Conservation (phyloP, 2,113 vertebrate genomes). For the Neolamprologus falcicula region DNA sequence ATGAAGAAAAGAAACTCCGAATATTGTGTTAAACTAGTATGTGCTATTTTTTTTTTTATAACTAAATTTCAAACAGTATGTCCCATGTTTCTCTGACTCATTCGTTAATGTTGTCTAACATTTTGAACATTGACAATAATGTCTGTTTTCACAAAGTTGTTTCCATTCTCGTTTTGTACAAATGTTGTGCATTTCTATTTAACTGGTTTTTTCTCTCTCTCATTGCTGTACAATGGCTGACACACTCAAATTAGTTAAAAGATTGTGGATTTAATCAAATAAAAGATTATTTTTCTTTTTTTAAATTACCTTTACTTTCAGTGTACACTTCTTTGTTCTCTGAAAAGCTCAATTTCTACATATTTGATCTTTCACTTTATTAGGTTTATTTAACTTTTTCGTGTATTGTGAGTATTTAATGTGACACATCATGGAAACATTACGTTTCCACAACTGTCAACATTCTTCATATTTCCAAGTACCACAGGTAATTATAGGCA, state of each 20-base stretch:
- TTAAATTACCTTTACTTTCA: not conserved
- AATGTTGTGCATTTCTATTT: not conserved
- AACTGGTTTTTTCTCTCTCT: fast-evolving
- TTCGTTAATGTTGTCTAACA: not conserved
- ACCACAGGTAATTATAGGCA: not conserved
- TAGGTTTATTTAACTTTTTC: not conserved
- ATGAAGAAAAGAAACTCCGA: fast-evolving
- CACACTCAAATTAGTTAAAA: not conserved
- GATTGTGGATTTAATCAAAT: not conserved
- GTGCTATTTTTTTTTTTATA: not conserved
- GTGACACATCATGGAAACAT: not conserved
- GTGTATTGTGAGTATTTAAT: not conserved
- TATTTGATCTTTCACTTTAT: not conserved
- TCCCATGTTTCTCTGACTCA: not conserved
- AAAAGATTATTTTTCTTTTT: not conserved
- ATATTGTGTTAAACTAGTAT: not conserved
- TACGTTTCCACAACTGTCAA: not conserved
- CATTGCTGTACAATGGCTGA: not conserved
- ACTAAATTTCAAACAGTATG: not conserved
- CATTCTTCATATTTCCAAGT: not conserved
- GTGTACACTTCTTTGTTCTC: not conserved
- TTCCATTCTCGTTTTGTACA: not conserved
- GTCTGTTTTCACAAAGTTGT: not conserved
- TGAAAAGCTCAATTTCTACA: not conserved
- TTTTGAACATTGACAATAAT: not conserved